Evolutionary conservation across 2,113 vertebrate genomes (phyloP).

Genomic region (Raja brachyura): DNA sequence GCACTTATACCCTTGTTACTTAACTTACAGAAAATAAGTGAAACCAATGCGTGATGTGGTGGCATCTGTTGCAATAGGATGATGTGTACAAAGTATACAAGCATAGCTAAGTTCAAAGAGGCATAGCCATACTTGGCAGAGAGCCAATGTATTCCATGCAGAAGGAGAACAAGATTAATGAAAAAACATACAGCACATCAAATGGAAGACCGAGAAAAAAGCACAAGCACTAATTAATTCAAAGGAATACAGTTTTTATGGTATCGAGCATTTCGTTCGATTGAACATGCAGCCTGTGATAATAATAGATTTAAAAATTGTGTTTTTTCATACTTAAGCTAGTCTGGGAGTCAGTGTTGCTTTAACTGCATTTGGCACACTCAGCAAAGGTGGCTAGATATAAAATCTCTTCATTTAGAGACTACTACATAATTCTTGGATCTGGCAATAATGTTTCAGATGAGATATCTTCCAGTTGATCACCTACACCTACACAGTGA

Average conservation of each 20-base stretch:
- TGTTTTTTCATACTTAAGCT: not conserved
- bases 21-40: not conserved
- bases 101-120: not conserved
- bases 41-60: not conserved
- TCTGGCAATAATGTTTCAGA: not conserved
- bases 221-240: not conserved
- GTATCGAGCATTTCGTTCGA: not conserved
- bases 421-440: not conserved
- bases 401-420: not conserved
- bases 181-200: not conserved
- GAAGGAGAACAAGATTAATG: not conserved
- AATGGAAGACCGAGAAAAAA: not conserved
- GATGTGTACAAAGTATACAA: not conserved
- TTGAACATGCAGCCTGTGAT: not conserved
- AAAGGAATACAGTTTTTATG: not conserved
- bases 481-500: not conserved
- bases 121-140: not conserved
- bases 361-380: not conserved
- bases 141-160: not conserved
- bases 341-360: not conserved
- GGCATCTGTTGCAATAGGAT: not conserved
- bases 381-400: not conserved
- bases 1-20: not conserved
- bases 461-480: not conserved
- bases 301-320: not conserved